Base-by-base conservation (phyloP, 2,888 invertebrate genomes). In the Drosophila kokeensis region DNA sequence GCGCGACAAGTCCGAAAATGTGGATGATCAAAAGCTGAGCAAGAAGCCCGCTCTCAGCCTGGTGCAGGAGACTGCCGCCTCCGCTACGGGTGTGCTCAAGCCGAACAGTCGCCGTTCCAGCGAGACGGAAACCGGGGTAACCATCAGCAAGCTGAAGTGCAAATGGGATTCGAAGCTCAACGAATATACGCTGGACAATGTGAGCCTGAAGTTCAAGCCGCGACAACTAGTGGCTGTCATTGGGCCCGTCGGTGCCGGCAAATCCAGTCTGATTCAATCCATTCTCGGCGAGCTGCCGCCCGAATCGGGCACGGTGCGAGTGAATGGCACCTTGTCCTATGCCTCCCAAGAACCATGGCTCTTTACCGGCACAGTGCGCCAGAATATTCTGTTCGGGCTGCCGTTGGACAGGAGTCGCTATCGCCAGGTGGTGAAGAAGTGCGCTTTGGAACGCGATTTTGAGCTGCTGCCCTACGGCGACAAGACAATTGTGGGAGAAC, bases 271-370 rank as follows among this genome's bases (percentile, higher is more conserved):
- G 21, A 92, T 95, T n/a, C 94, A 95, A 79, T 92, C 93, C 2
- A 94, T 95, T 70, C 91, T 94, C 2, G 91, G 92, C 52, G 95
- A 95, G 83, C 79, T 95, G n/a, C 93, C 94, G 1, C 84, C 94
- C 0, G 94, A 93, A 30, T 91, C 93, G 36, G 95, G 95, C 2
- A 93, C 93, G 1, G 91, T 96, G 6, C 93, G 94, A 48, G 94
- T 97, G 0, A 94, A 94, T 29, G 95, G 95, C 0, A 94, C 93
- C 0, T 82, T 96, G 32, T 95, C 96, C 0, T 98, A 98, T 91
- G 96, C 97, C 2, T 95, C 96, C 45, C 97, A 98, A 89, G 96
- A 98, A 81, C 96, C 98, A 0, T 98, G 98, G 98, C 93, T 96
- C n/a, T 96, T 96, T 83, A 95, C 96, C 0, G 95, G 96, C 40